These are phyloP conservation scores for Rhinella marina DNA, from an alignment of 2,797 vertebrate species.

Conservation along the genomic window DNA sequence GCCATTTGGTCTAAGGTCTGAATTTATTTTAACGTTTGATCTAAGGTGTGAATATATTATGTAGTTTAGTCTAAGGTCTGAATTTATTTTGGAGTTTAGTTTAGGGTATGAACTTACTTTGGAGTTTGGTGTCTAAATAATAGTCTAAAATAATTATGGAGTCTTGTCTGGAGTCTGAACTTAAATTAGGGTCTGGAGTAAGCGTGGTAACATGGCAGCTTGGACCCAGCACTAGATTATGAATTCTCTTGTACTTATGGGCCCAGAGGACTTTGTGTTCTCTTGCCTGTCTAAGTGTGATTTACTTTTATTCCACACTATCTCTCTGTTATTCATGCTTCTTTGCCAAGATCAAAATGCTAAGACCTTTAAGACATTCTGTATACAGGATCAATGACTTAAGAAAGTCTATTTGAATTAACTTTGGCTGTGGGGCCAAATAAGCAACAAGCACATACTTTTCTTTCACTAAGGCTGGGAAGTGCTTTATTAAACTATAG, in stretches of 20 bases:
- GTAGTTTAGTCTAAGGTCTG: neutral
- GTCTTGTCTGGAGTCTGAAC: neutral
- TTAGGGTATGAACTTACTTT: neutral
- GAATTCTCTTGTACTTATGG: neutral
- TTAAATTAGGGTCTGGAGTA: neutral
- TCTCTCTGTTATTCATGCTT: neutral
- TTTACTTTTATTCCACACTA: neutral
- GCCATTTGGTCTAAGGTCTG: neutral
- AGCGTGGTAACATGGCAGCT: neutral
- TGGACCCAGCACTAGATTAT: neutral
- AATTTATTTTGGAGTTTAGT: neutral
- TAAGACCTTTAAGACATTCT: slow-evolving; percentile 19
- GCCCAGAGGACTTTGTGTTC: neutral
- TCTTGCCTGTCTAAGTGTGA: neutral
- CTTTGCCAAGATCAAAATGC: neutral
- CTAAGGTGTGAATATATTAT: neutral
- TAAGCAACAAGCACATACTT: slow-evolving; percentile 80
- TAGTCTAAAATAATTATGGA: neutral
- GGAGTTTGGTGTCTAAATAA: neutral
- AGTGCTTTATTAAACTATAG: slow-evolving; percentile 86
- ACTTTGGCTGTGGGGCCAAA: slow-evolving; percentile 72
- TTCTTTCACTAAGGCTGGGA: slow-evolving; percentile 80
- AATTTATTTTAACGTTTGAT: neutral
- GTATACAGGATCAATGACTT: slow-evolving; percentile 69
- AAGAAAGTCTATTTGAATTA: slow-evolving; percentile 77